These are phyloP conservation scores for Hippopotamyrus pictus DNA, from an alignment of 2,797 vertebrate species.

Conservation along the genomic window DNA sequence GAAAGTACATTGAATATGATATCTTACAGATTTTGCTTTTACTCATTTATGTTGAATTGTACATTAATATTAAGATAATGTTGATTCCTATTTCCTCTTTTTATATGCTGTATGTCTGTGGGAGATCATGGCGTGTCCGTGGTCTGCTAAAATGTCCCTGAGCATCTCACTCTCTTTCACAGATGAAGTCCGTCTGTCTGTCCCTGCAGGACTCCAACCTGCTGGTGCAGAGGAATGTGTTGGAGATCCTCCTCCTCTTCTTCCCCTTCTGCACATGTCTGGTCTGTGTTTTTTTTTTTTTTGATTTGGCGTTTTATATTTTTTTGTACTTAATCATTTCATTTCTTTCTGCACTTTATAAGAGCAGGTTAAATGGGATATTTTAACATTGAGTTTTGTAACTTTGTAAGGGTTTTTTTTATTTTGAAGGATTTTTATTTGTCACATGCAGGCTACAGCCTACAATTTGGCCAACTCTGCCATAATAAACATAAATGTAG, in stretches of 20 bases:
- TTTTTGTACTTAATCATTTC: neutral
- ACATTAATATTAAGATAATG: neutral
- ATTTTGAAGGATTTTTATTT: neutral
- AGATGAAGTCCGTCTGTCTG: slow-evolving; percentile 81
- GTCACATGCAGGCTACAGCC: neutral
- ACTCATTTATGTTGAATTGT: neutral
- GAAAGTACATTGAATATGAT: neutral
- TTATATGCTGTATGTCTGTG: neutral
- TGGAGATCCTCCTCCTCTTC: slow-evolving; percentile 90
- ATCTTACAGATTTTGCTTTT: neutral
- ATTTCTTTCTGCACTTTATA: neutral
- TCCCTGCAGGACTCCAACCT: slow-evolving; percentile 89
- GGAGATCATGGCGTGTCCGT: neutral
- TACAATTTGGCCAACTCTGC: neutral
- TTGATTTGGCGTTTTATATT: neutral
- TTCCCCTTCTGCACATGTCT: slow-evolving; percentile 80
- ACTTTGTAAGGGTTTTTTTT: neutral
- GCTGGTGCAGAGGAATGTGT: slow-evolving; percentile 89
- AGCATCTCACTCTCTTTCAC: slow-evolving; percentile 1
- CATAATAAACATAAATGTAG: neutral
- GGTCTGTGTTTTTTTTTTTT: slow-evolving; percentile 58
- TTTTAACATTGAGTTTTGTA: neutral
- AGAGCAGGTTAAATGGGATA: neutral
- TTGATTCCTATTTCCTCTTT: neutral
- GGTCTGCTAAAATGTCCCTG: neutral